Conservation (phyloP, 1,140 invertebrate genomes). For the Hydropsyche tenuis region DNA sequence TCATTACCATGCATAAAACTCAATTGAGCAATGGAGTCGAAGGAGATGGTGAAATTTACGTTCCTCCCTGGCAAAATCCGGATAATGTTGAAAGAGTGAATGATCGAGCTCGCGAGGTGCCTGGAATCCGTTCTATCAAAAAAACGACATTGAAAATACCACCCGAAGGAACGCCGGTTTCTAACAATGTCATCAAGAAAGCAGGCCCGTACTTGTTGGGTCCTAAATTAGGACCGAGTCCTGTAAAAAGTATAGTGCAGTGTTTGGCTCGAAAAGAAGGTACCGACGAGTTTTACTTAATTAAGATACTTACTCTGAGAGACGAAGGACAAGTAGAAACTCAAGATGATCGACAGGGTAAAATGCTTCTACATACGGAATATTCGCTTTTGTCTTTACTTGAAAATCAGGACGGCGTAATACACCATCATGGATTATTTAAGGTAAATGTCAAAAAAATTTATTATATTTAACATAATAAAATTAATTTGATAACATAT, state of each 20-base stretch:
- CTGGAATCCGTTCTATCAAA: slow-evolving; percentile 43
- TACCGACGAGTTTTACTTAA: slow-evolving; percentile 77
- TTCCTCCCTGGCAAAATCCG: not conserved
- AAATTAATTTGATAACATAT: too few relatives aligned
- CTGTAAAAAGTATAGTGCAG: slow-evolving; percentile 80
- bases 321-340: slow-evolving; percentile 69
- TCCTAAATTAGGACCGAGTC: slow-evolving; percentile 75
- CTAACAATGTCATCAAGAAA: slow-evolving; percentile 60
- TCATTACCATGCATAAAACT: slow-evolving; percentile 14
- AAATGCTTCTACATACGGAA: slow-evolving; percentile 83
- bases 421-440: slow-evolving; percentile 82
- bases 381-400: slow-evolving; percentile 78
- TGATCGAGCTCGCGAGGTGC: slow-evolving; percentile 8
- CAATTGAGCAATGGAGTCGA: not conserved
- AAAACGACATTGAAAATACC: slow-evolving; percentile 51
- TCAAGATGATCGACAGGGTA: slow-evolving; percentile 80
- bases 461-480: too few relatives aligned
- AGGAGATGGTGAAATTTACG: not conserved
- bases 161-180: slow-evolving; percentile 57
- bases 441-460: too few relatives aligned
- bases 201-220: slow-evolving; percentile 77
- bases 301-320: slow-evolving; percentile 72
- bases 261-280: slow-evolving; percentile 77
- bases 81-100: not conserved
- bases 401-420: slow-evolving; percentile 74